Evolutionary conservation across 2,888 invertebrate species (phyloP).

Genomic region (Cephus rjabovi): DNA sequence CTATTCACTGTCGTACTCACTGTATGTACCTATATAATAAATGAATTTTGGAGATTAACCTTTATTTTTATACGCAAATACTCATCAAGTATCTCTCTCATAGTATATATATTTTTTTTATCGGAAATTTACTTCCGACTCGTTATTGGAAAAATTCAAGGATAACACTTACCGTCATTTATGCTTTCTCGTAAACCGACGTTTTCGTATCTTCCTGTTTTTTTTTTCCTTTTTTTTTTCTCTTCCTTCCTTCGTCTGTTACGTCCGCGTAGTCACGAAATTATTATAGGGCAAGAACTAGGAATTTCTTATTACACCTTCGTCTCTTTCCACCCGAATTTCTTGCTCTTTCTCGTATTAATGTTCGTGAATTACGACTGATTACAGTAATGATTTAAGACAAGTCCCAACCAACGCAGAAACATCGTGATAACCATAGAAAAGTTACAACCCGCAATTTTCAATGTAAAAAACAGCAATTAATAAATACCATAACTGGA

Average conservation of each 20-base stretch:
- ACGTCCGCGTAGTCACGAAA: background rate
- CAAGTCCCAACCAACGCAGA: too few relatives aligned
- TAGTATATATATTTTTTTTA: background rate
- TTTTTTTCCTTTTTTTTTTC: background rate
- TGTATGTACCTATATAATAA: background rate
- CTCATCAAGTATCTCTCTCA: background rate
- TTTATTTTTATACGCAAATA: background rate
- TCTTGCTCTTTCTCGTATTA: background rate
- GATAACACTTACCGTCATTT: background rate
- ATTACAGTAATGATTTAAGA: too few relatives aligned
- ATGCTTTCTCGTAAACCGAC: background rate
- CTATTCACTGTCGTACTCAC: background rate
- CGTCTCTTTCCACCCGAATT: background rate
- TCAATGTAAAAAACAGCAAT: too few relatives aligned
- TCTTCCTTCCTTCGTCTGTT: background rate
- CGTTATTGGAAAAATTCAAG: background rate
- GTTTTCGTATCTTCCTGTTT: background rate
- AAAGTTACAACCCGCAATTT: background rate
- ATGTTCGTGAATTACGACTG: background rate
- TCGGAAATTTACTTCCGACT: background rate
- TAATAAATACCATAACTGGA: background rate
- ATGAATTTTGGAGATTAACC: background rate
- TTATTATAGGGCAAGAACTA: background rate
- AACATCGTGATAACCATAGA: background rate
- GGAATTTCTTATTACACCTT: background rate